Evolutionary conservation across 2,888 invertebrate species (phyloP).

Genomic region (Eurytoma adleriae): DNA sequence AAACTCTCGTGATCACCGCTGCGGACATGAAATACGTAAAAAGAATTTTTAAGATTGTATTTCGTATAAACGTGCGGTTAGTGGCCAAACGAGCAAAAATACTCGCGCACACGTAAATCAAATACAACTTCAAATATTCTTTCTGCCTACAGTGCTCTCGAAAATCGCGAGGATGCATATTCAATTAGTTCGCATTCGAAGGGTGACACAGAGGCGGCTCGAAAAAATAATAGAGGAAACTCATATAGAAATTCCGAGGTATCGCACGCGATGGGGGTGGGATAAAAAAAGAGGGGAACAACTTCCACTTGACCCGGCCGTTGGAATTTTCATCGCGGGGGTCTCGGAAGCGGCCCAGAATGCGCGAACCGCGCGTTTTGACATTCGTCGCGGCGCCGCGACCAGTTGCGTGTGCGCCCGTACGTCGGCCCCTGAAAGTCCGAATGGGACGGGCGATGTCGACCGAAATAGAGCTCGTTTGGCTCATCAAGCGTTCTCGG

Average conservation of each 20-base stretch:
- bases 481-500: too few relatives aligned
- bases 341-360: constrained; percentile 30
- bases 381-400: not conserved
- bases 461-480: too few relatives aligned
- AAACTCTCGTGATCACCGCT: too few relatives aligned
- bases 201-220: not conserved
- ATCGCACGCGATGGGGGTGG: not conserved
- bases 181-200: not conserved
- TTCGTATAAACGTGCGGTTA: too few relatives aligned
- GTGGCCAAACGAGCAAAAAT: not conserved
- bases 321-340: constrained; percentile 46
- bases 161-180: not conserved
- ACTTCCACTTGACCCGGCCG: constrained; percentile 19
- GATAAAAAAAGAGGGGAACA: not conserved
- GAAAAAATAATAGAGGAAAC: not conserved
- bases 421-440: not conserved
- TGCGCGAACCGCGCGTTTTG: constrained; percentile 19
- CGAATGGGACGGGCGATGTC: not conserved
- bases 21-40: too few relatives aligned
- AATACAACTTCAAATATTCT: too few relatives aligned
- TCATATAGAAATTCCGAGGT: constrained; percentile 28
- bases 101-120: too few relatives aligned
- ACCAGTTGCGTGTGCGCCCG: not conserved
- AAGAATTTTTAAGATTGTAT: too few relatives aligned
- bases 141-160: not conserved